Evolutionary conservation across 2,113 vertebrate genomes (phyloP), one percentile per base, ranked within the genome.

Genomic region (Globicephala melas): DNA sequence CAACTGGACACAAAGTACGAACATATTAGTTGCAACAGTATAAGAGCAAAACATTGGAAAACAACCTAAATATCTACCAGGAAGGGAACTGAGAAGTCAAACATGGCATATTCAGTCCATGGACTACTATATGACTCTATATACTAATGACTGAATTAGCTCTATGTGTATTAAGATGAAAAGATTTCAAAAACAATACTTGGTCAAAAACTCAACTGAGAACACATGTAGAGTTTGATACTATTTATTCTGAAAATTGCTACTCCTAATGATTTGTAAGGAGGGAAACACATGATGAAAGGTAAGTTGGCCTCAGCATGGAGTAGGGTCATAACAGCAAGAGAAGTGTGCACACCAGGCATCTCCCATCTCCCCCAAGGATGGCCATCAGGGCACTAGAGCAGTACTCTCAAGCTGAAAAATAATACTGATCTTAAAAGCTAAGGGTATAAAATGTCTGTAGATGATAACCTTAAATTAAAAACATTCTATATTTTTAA

Each of bases 191-290:
- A 83, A 76, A 50, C 4, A 74, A 44, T 36, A 68, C 60, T 55
- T 67, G 25, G 65, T 85, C 17, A 65, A 92, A 92, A 70, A 81
- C 3, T 21, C 21, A 70, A 62, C 50, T 55, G n/a, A 89, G 60
- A 60, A 65, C 80, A 33, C 15, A 55, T 38, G 71, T 18, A 62
- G 90, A 53, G 2, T 18, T 50, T 63, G n/a, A 74, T 50, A n/a
- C 0, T 6, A 87, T 15, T 36, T 68, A 74, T 62, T 94, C 65
- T 80, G 70, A 95, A 95, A 81, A 76, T n/a, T 41, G 60, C 28
- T 67, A 33, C 60, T 76, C 13, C 73, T 71, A 58, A 67, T 60
- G 38, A 73, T 25, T 33, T 38, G 33, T 67, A 36, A 87, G 47
- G 58, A 93, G 36, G 12, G 55, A 67, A 74, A 65, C 11, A 38